Conservation (phyloP, 37 sponge, comb jelly and placozoan species). For the Geodia barretti region DNA sequence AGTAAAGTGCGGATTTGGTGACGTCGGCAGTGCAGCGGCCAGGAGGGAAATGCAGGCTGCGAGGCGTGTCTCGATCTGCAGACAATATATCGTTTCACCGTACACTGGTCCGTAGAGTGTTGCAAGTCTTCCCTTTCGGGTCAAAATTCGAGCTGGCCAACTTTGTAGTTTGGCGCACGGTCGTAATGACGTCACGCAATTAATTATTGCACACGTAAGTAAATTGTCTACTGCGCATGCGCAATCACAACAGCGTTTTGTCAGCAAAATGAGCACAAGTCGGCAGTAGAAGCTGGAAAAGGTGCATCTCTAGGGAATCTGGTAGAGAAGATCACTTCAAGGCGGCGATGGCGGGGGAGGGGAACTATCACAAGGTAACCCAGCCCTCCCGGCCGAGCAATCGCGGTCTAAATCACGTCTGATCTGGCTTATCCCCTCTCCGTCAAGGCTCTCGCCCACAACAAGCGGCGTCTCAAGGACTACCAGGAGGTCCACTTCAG, state of each 20-base stretch:
- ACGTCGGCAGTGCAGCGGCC: too few species aligned
- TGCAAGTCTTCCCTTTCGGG: background rate
- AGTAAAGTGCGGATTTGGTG: too few species aligned
- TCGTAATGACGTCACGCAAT: background rate
- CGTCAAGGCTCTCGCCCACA: conserved; percentile 26
- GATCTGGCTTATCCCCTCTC: background rate
- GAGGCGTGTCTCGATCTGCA: background rate
- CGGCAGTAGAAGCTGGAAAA: too few species aligned
- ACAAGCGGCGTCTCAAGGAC: conserved; percentile 36
- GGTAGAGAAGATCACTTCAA: background rate
- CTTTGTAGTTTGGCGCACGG: background rate
- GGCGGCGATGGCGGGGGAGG: background rate
- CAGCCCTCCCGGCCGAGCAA: background rate
- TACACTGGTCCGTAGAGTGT: background rate
- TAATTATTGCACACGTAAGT: background rate
- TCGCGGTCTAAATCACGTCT: too few species aligned
- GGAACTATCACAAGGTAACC: background rate
- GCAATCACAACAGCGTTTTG: too few species aligned
- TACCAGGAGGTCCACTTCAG: conserved; percentile 73
- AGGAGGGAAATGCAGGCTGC: background rate
- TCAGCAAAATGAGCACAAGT: conserved; percentile 2
- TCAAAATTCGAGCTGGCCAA: background rate
- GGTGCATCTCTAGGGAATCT: background rate
- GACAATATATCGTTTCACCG: too few species aligned
- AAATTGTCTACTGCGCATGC: too few species aligned